Conservation (phyloP, 1,140 invertebrate species). For the Adelges cooleyi region DNA sequence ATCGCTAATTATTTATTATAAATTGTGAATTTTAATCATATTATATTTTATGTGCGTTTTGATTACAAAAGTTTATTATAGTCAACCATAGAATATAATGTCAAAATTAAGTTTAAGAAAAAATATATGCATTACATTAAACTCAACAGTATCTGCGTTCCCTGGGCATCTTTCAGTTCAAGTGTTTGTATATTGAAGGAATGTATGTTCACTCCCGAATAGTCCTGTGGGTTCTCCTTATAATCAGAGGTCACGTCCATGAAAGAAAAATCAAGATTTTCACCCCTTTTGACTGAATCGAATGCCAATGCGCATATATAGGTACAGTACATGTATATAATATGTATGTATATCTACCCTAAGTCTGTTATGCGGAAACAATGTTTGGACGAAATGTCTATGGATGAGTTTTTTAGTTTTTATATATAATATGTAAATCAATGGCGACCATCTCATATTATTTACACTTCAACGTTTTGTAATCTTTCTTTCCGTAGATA, state of each 20-base stretch:
- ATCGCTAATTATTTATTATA: no score
- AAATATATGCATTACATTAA: no score
- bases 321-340: no score
- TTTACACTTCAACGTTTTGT: slow-evolving; percentile 1
- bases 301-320: no score
- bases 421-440: no score
- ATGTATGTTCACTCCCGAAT: slow-evolving; percentile 12
- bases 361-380: slow-evolving; percentile 27
- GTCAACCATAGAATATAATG: no score
- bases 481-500: slow-evolving; percentile 21
- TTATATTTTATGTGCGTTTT: no score
- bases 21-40: no score
- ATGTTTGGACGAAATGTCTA: slow-evolving; percentile 18
- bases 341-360: slow-evolving; percentile 17
- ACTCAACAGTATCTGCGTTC: no score
- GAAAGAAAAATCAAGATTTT: slow-evolving; percentile 29
- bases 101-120: no score
- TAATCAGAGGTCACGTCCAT: slow-evolving; percentile 27
- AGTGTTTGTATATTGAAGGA: background rate
- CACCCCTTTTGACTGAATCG: slow-evolving; percentile 6
- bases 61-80: no score
- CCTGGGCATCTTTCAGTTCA: no score
- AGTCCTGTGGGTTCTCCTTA: background rate
- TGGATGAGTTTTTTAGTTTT: slow-evolving; percentile 19
- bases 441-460: slow-evolving; percentile 12